Base-by-base conservation (phyloP, 1,140 invertebrate genomes). In the Parasteatoda tepidariorum region DNA sequence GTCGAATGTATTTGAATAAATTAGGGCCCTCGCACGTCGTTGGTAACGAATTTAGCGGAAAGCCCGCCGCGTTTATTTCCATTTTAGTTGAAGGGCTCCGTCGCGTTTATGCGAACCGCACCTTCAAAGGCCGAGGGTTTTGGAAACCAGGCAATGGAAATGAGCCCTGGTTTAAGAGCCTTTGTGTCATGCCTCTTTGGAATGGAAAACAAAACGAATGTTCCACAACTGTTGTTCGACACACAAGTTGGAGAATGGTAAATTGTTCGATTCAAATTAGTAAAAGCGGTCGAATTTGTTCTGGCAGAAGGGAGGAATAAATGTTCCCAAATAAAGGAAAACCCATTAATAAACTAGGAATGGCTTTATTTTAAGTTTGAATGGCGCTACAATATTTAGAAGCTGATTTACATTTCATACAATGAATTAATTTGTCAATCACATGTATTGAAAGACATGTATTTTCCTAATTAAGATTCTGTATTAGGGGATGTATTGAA, bases 1-100 rank as follows among this genome's bases (percentile, higher is more conserved):
- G 62, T 66, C 74, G 74, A 78, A 78, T 66, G 74, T 41, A 78
- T 78, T 78, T 66, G 74, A 78, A 78, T 78, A 78, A 78, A 78
- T 78, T 78, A 78, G 41, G 62, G 62, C 62, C 24, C 9, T 3
- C 7, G 38, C 61, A 24, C n/a, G 74, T 15, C 34, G 38, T 0
- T 48, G 74, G 34, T 78, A 78, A 78, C 74, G 74, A 78, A 54
- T 28, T 78, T 78, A 78, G 57, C 41, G 24, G 24, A 33, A 61
- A 30, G 28, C 30, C 57, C 24, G 54, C 31, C 57, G 54, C 15
- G 74, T 34, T 78, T 78, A 78, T 75, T 75, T 62, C 73, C 73
- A 75, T 75, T 75, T 62, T 38, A 30, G 67, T n/a, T n/a, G 4
- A 48, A 48, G 18, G 9, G 38, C 38, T n/a, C n/a, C n/a, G 38